Percentiles rank a stretch among this genome's conserved stretches.
Evolutionary conservation across 2,797 vertebrate species (phyloP).

Genomic region (Scarus forsteni): DNA sequence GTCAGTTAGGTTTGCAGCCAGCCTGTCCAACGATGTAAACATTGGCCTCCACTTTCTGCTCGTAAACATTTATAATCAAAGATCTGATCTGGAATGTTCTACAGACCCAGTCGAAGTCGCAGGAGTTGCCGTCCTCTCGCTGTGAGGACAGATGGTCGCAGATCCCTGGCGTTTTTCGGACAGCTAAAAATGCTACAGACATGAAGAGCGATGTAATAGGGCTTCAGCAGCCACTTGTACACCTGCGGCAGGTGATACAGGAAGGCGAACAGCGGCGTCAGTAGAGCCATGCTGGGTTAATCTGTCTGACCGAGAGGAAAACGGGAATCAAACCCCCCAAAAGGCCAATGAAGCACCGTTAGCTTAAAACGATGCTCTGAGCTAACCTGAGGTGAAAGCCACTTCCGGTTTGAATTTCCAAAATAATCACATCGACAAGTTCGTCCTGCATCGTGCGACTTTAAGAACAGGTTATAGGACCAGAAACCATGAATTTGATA

Average conservation of each 20-base stretch:
- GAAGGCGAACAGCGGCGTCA: conserved; percentile 90
- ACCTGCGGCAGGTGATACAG: conserved; percentile 91
- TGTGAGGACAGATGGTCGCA: conserved; percentile 90
- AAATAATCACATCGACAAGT: background rate
- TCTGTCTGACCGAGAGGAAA: background rate
- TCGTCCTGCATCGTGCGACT: background rate
- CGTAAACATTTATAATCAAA: rapidly evolving
- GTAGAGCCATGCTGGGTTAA: conserved; percentile 85
- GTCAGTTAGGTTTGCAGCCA: background rate
- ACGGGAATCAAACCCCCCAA: background rate
- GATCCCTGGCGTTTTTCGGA: conserved; percentile 92
- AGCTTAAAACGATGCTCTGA: conserved; percentile 2
- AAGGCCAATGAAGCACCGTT: conserved; percentile 10
- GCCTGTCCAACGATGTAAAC: background rate
- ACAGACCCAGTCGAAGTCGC: conserved; percentile 97
- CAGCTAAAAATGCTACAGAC: conserved; percentile 88
- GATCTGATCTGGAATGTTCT: background rate
- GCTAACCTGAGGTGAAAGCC: background rate
- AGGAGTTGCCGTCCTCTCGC: conserved; percentile 95
- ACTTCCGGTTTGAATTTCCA: conserved; percentile 9
- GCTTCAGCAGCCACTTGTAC: conserved; percentile 93
- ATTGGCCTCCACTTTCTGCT: background rate
- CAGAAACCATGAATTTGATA: background rate
- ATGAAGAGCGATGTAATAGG: conserved; percentile 93
- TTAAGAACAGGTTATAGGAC: background rate